Conservation (phyloP, 2,113 vertebrate genomes). For the Zosterops japonicus region DNA sequence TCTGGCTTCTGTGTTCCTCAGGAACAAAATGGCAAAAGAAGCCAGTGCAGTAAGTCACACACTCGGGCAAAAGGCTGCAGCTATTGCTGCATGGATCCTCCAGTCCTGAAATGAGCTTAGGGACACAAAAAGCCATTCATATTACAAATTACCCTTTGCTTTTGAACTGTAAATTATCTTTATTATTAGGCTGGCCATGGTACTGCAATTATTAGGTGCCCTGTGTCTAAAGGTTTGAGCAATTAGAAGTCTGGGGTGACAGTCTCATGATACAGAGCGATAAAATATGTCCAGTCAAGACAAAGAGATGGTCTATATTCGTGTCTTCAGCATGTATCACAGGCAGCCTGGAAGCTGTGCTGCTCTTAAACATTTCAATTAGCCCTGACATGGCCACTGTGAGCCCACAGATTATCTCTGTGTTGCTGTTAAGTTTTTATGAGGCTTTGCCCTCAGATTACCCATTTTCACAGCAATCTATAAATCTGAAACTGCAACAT, state of each 20-base stretch:
- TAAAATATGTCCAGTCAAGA: slow-evolving; percentile 75
- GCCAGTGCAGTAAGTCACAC: slow-evolving; percentile 18
- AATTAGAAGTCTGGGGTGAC: slow-evolving; percentile 72
- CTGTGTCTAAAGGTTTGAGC: slow-evolving; percentile 75
- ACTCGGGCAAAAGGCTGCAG: not conserved
- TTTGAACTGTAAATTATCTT: slow-evolving; percentile 80
- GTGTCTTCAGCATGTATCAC: slow-evolving; percentile 64
- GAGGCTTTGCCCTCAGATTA: slow-evolving; percentile 62
- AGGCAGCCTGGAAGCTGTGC: slow-evolving; percentile 37
- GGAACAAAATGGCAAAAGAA: slow-evolving; percentile 42
- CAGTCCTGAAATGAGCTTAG: slow-evolving; percentile 50
- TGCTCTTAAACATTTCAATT: slow-evolving; percentile 72
- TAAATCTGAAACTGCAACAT: slow-evolving; percentile 68
- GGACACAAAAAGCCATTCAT: slow-evolving; percentile 65
- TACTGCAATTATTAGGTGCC: slow-evolving; percentile 76
- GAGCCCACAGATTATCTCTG: slow-evolving; percentile 65
- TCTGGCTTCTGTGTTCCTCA: not conserved
- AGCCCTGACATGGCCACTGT: slow-evolving; percentile 61
- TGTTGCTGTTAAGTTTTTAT: slow-evolving; percentile 65
- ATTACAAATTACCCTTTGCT: slow-evolving; percentile 67
- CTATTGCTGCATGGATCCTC: slow-evolving; percentile 32
- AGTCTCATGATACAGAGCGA: slow-evolving; percentile 63
- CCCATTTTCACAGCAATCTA: slow-evolving; percentile 48
- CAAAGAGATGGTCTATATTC: slow-evolving; percentile 67
- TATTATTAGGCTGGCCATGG: slow-evolving; percentile 72